Evolutionary conservation across 2,797 vertebrate species (phyloP), one percentile per base, ranked within the genome.

Genomic region (Coendou prehensilis): DNA sequence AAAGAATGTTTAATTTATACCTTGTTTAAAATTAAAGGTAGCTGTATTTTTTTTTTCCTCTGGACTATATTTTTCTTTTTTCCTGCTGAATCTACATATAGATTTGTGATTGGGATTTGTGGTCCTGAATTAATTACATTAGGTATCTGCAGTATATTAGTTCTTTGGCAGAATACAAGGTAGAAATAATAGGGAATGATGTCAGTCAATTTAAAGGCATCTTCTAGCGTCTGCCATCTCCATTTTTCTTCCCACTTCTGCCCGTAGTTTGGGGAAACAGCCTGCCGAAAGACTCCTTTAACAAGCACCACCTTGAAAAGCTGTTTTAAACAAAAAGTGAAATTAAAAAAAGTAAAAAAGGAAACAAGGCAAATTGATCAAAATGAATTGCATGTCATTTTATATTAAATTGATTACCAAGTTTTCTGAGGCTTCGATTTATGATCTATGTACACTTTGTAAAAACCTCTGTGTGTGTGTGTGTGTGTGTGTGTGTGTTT

Each of bases 1-100:
- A 98, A 98, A 98, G 98, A 98, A 99, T 98, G 98, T 99, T 98
- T 99, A 98, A 99, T 99, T 98, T 99, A 99, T 99, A 97, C 69
- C 95, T 96, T 97, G 95, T 95, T 98, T 98, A 98, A 99, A 99
- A 98, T 98, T 98, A 98, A 97, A 98, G 97, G 96, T 98, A 98
- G 97, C 98, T 98, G 50, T 97, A 97, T 97, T 94, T 56, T 96
- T 98, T 98, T 97, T 57, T 96, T 95, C 86, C 95, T 98, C 94
- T 30, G 75, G 97, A 98, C 94, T 95, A 94, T 98, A 97, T 98
- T 98, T 97, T 94, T 84, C 22, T 95, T 97, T 97, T 97, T 97
- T 98, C 96, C 81, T 96, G 82, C 97, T 97, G 97, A 98, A 98
- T 98, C 97, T 97, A 98, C 97, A 97, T 97, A 98, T 94, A 98